phyloP scores from a whole-genome alignment of 2,797 vertebrate species.

The Microctenopoma stevenorrisi region DNA sequence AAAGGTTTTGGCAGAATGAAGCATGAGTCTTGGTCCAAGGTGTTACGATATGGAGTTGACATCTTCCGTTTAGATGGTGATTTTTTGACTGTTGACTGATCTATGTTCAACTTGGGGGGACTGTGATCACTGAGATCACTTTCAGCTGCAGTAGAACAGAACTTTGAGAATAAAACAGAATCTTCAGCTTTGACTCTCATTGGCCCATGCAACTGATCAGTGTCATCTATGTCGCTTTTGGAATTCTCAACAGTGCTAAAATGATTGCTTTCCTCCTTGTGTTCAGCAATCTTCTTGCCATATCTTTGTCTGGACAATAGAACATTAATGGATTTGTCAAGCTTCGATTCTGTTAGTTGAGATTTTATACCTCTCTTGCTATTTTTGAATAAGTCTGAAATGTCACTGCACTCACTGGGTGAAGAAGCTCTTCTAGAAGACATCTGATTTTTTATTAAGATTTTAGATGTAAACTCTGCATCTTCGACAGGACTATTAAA shows the following conservation, averaged over 20 bases:
- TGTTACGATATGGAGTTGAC: slow-evolving; percentile 92
- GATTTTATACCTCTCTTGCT: slow-evolving; percentile 88
- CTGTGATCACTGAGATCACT: slow-evolving; percentile 68
- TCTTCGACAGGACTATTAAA: slow-evolving; percentile 65
- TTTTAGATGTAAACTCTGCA: slow-evolving; percentile 75
- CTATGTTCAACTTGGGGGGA: slow-evolving; percentile 66
- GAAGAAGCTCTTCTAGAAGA: slow-evolving; percentile 62
- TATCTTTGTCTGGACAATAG: slow-evolving; percentile 85
- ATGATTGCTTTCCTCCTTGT: slow-evolving; percentile 83
- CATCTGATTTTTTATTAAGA: slow-evolving; percentile 72
- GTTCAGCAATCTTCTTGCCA: slow-evolving; percentile 84
- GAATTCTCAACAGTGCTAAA: slow-evolving; percentile 78
- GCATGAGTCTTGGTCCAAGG: slow-evolving; percentile 93
- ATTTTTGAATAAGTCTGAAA: slow-evolving; percentile 89
- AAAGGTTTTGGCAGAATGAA: slow-evolving; percentile 94
- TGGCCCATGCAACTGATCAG: slow-evolving; percentile 73
- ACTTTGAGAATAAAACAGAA: slow-evolving; percentile 68
- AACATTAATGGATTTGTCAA: slow-evolving; percentile 89
- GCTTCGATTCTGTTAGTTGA: slow-evolving; percentile 86
- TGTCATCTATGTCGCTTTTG: slow-evolving; percentile 63
- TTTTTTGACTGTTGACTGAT: slow-evolving; percentile 80
- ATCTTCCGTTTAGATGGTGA: slow-evolving; percentile 85
- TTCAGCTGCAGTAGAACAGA: slow-evolving; percentile 57
- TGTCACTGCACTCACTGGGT: slow-evolving; percentile 83
- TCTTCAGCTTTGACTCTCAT: slow-evolving; percentile 75